Evolutionary conservation across 1,140 invertebrate genomes (phyloP), one percentile per base, ranked within the genome.

Genomic region (Eubasilissa regina): DNA sequence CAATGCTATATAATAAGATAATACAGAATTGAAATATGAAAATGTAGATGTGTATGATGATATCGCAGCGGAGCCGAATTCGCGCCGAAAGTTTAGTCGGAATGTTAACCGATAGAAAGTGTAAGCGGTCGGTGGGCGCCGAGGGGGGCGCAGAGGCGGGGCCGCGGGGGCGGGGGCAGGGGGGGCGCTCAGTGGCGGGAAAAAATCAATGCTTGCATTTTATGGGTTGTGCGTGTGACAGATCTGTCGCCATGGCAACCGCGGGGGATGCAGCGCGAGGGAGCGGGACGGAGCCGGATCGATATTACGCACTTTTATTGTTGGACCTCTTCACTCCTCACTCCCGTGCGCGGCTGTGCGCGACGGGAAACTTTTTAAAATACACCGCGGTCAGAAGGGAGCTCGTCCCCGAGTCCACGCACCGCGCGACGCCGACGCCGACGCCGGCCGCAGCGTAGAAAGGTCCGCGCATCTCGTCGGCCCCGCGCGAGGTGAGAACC

Each of bases 131-230:
- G n/a, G 11, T 43, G 35, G 21, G 60, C 19, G 60, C 35, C 8
- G 60, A 3, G 8, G 35, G 6, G 60, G 6, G 4, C 13, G 76
- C 8, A 25, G n/a, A 48, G 48, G 43, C 4, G 66, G 60, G 10
- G 48, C n/a, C 19, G 10, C 17, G 7, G 4, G 68, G 19, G 47
- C 9, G 10, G 12, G 60, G 1, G 62, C 21, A 72, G 10, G 35
- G 68, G 48, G 43, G 35, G 66, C 77, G 77, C 77, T 60, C 35
- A 35, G 15, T 77, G 56, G 64, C 53, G 48, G 78, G 60, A 82
- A 82, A 82, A 82, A 82, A 82, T 82, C 81, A 82, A 82, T 82
- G 81, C 81, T 79, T 82, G 81, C 81, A 82, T 82, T 82, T 82
- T 80, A 82, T 82, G 81, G 81, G 60, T 78, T 78, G 81, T 82